Percentiles rank a stretch among this genome's conserved stretches.
These are phyloP conservation scores for Ephydatia muelleri DNA, from an alignment of 37 sponge, comb jelly and placozoan genomes.

Conservation along the genomic window DNA sequence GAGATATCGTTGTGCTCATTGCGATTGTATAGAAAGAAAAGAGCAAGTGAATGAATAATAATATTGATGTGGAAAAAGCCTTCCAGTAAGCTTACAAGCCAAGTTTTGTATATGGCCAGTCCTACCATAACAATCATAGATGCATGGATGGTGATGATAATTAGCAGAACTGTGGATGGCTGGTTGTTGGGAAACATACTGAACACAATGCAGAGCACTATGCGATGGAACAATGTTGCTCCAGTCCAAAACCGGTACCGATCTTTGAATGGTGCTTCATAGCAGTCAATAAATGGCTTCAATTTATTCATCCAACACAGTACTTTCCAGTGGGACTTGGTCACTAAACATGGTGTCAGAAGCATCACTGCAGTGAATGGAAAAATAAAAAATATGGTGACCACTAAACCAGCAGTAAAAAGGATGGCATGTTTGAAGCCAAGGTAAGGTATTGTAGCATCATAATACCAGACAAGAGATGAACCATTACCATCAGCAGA, in stretches of 20 bases:
- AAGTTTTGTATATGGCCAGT: neutral
- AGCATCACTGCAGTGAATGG: neutral
- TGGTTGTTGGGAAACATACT: neutral
- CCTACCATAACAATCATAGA: neutral
- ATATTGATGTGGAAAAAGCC: neutral
- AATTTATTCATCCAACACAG: neutral
- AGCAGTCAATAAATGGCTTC: slow-evolving; percentile 44
- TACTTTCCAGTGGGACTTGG: neutral
- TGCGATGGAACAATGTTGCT: neutral
- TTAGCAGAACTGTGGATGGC: neutral
- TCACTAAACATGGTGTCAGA: slow-evolving; percentile 3
- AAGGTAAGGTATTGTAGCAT: neutral
- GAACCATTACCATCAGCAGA: neutral
- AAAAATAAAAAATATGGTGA: neutral
- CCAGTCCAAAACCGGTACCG: slow-evolving; percentile 43
- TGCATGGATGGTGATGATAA: neutral
- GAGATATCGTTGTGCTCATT: slow-evolving; percentile 1
- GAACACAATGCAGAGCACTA: slow-evolving; percentile 5
- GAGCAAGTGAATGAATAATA: slow-evolving; percentile 1
- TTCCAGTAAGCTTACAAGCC: neutral
- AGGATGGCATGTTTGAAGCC: neutral
- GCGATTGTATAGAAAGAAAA: slow-evolving; percentile 6
- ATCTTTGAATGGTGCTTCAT: slow-evolving; percentile 50
- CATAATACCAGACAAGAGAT: neutral
- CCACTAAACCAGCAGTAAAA: neutral